phyloP scores from a whole-genome alignment of 1,140 invertebrate genomes.

The Paralvinella palmiformis region DNA sequence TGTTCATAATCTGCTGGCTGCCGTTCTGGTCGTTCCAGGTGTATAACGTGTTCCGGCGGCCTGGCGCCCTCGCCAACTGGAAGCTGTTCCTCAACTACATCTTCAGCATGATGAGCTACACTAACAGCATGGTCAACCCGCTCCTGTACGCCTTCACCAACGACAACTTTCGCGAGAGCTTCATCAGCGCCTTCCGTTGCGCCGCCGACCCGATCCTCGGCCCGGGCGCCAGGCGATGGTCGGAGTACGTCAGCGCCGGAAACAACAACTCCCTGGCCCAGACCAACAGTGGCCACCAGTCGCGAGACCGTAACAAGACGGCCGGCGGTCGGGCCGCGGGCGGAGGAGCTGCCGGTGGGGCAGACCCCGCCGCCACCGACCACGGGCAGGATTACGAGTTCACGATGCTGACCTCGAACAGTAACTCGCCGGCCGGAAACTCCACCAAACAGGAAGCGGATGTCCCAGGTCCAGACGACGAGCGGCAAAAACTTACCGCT shows the following conservation, averaged over 20 bases:
- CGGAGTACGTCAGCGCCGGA: too few species aligned
- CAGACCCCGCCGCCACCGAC: not conserved
- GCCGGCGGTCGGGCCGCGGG: not conserved
- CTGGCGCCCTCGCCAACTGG: not conserved
- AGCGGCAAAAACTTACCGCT: too few species aligned
- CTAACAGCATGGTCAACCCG: conserved; percentile 22
- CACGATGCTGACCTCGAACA: too few species aligned
- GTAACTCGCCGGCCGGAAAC: too few species aligned
- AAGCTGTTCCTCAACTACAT: conserved; percentile 13
- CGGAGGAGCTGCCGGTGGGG: not conserved
- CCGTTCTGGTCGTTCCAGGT: conserved; percentile 22
- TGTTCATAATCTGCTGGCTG: conserved; percentile 21
- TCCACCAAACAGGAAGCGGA: too few species aligned
- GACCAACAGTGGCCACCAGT: not conserved
- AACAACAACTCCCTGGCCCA: too few species aligned
- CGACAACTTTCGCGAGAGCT: conserved; percentile 15
- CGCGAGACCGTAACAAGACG: not conserved
- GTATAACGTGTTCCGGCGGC: not conserved
- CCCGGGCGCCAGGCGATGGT: not conserved
- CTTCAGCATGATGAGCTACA: conserved; percentile 17
- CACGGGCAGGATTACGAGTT: not conserved
- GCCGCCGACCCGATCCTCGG: not conserved
- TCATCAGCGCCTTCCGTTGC: conserved; percentile 16
- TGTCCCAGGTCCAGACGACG: too few species aligned
- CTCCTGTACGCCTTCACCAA: conserved; percentile 22